phyloP scores from a whole-genome alignment of 2,797 vertebrate genomes.

The Nyctalus aviator region DNA sequence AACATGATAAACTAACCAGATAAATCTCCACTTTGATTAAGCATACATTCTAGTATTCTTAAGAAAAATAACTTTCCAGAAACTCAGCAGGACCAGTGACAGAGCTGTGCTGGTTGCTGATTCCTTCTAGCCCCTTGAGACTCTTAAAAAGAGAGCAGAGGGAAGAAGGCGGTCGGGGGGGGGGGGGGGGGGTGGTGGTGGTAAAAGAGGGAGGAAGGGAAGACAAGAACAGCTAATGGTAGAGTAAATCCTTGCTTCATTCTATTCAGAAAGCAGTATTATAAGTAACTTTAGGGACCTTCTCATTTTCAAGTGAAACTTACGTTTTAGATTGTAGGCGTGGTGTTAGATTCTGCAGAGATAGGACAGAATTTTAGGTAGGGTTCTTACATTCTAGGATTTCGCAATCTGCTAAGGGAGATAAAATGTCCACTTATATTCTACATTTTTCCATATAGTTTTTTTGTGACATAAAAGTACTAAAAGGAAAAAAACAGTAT shows the following conservation, averaged over 20 bases:
- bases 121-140: neutral
- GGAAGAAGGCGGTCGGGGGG: neutral
- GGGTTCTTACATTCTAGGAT: neutral
- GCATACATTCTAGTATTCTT: neutral
- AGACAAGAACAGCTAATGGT: neutral
- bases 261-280: neutral
- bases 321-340: neutral
- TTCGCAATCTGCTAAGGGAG: slow-evolving; percentile 2
- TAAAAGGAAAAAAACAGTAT: neutral
- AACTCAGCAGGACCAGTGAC: neutral
- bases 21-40: slow-evolving; percentile 2
- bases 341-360: neutral
- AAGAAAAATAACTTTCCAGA: neutral
- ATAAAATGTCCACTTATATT: neutral
- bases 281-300: slow-evolving; percentile 20
- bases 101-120: neutral
- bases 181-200: neutral
- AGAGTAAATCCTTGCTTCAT: neutral
- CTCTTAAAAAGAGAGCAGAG: neutral
- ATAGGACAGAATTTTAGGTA: neutral
- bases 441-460: no score
- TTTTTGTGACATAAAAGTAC: no score
- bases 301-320: neutral
- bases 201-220: neutral
- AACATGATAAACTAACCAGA: neutral